Percentiles rank a stretch among this genome's conserved stretches.
phyloP scores from a whole-genome alignment of 2,888 invertebrate genomes.

The Lepidonotus clava region DNA sequence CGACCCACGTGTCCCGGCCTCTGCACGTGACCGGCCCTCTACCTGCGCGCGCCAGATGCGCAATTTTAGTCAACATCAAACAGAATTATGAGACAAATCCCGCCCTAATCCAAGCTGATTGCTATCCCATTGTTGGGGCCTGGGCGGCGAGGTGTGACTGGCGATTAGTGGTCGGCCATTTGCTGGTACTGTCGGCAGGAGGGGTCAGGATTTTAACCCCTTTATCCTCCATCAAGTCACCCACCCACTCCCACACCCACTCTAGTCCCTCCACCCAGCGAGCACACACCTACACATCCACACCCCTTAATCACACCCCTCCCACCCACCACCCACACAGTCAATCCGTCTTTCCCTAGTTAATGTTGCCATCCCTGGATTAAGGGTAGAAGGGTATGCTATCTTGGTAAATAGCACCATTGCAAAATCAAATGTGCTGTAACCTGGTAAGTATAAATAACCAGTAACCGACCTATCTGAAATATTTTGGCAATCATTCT shows the following conservation, averaged over 20 bases:
- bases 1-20: background rate
- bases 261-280: no score
- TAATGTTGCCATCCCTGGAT: no score
- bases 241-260: background rate
- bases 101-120: slow-evolving; percentile 1
- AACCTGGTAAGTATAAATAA: no score
- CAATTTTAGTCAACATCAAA: slow-evolving; percentile 25
- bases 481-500: no score
- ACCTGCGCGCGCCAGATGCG: slow-evolving; percentile 40
- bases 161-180: background rate
- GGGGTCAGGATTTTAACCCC: background rate
- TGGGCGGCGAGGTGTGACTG: background rate
- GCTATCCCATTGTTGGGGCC: slow-evolving; percentile 29
- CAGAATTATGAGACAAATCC: slow-evolving; percentile 28
- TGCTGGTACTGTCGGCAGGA: no score
- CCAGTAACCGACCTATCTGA: no score
- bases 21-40: background rate
- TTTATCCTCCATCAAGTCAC: background rate
- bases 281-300: background rate
- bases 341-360: no score
- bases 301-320: background rate
- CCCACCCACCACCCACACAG: background rate
- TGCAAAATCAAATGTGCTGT: no score
- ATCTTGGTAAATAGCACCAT: no score
- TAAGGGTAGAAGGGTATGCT: no score